Evolutionary conservation across 2,888 invertebrate species (phyloP), one percentile per base, ranked within the genome.

Genomic region (Tetrapedia diversipes): DNA sequence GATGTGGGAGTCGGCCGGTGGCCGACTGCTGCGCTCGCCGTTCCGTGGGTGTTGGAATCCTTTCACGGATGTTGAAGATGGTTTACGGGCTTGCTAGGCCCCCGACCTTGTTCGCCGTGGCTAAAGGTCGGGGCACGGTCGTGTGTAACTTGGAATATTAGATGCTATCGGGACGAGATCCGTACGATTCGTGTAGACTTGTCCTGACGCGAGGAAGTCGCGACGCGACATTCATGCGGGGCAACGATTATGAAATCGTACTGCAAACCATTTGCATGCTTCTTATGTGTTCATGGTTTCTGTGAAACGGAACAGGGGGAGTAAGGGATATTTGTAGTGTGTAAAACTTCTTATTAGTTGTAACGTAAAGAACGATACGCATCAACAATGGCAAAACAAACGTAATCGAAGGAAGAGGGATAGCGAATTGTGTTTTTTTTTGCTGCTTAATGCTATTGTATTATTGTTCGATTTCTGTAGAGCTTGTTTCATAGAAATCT

Each of bases 21-120:
- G 74, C 64, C 80, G 80, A 80, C 67, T 72, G 74, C 73, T 80
- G 70, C 66, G 80, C 59, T 78, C 80, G 41, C 77, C 68, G 56
- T n/a, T n/a, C 77, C 85, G 88, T 89, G 85, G 89, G 88, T 87
- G 89, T 89, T 83, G 83, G 84, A 86, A 88, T 86, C 87, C 88
- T 87, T 88, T 87, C 87, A 85, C 86, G 85, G 86, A 86, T 87
- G 84, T 86, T 87, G 84, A 86, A 80, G 86, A 89, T 88, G 85
- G 84, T 89, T 88, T 86, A 86, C 85, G 87, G 86, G 80, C 77
- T 77, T 80, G 77, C 71, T 70, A 71, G 80, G 85, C 84, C 80
- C 81, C 80, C 87, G 88, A 87, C 89, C 88, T 89, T 89, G 88
- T 89, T 87, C 87, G 53, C 74, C 79, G 67, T 79, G 82, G 78